A percentile compares a stretch with the other conserved stretches of the same genome.
These are phyloP conservation scores for Rhagophthalmus giganteus DNA, from an alignment of 2,888 invertebrate genomes.

Conservation along the genomic window DNA sequence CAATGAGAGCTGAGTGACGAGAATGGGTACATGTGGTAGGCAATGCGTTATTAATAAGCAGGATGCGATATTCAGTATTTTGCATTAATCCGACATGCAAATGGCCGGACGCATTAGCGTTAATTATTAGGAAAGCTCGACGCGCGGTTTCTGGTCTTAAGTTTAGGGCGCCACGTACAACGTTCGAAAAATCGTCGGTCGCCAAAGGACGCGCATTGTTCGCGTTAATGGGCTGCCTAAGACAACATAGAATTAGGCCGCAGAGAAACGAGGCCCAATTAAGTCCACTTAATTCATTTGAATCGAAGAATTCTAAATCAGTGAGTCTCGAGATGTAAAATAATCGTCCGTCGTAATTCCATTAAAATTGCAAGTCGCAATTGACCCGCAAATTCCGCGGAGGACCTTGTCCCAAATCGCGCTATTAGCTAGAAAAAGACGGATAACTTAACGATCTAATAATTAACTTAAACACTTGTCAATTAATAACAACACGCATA, in stretches of 20 bases:
- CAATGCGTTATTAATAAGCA: no score
- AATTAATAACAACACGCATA: slow-evolving; percentile 52
- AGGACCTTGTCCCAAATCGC: neutral
- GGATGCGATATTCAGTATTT: no score
- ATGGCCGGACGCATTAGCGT: no score
- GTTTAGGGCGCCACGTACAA: no score
- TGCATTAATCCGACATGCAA: no score
- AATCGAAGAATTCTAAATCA: neutral
- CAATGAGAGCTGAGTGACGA: slow-evolving; percentile 24
- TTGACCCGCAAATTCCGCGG: neutral
- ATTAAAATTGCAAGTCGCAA: neutral
- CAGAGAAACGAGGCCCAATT: neutral
- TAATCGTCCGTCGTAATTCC: neutral
- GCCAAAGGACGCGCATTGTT: no score
- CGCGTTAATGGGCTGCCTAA: no score
- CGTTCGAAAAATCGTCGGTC: no score
- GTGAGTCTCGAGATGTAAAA: neutral
- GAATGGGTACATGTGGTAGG: neutral
- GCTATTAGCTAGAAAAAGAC: slow-evolving; percentile 16
- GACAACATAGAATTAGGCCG: neutral
- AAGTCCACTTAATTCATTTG: neutral
- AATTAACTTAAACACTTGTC: slow-evolving; percentile 54
- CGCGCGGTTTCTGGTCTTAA: no score
- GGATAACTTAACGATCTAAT: slow-evolving; percentile 36
- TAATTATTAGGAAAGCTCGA: neutral